A percentile compares a stretch with the other conserved stretches of the same genome.
Conservation (phyloP, 2,113 vertebrate genomes). For the Tringa solitaria region DNA sequence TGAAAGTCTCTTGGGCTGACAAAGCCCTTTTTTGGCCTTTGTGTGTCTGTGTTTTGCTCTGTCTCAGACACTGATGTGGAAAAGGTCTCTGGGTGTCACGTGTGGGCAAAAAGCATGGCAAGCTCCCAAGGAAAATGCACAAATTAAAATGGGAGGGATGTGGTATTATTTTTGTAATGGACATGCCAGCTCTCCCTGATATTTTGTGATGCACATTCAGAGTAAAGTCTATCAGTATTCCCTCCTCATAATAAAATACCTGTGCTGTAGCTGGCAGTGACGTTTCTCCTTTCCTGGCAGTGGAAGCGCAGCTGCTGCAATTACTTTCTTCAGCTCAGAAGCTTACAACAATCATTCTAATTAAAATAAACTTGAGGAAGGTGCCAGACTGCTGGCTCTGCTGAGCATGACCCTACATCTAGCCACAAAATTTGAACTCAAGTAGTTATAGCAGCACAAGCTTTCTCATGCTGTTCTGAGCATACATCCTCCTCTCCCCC, state of each 20-base stretch:
- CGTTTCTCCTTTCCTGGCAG: not conserved
- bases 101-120: not conserved
- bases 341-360: not conserved
- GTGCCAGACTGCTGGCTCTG: not conserved
- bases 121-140: not conserved
- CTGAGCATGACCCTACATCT: fast-evolving
- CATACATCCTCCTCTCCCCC: not conserved
- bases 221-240: not conserved
- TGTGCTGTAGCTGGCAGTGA: not conserved
- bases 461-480: not conserved
- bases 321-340: not conserved
- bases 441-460: not conserved
- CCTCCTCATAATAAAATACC: not conserved
- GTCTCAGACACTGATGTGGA: not conserved
- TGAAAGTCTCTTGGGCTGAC: not conserved
- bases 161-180: not conserved
- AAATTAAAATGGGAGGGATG: not conserved
- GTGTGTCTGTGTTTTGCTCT: not conserved
- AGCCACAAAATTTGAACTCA: not conserved
- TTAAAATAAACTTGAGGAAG: not conserved
- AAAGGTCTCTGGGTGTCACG: not conserved
- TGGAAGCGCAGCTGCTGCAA: not conserved
- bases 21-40: not conserved
- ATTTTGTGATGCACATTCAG: not conserved
- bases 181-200: not conserved